Percentiles rank a stretch among this genome's conserved stretches.
Conservation (phyloP, 2,888 invertebrate genomes). For the Apeira syringaria region DNA sequence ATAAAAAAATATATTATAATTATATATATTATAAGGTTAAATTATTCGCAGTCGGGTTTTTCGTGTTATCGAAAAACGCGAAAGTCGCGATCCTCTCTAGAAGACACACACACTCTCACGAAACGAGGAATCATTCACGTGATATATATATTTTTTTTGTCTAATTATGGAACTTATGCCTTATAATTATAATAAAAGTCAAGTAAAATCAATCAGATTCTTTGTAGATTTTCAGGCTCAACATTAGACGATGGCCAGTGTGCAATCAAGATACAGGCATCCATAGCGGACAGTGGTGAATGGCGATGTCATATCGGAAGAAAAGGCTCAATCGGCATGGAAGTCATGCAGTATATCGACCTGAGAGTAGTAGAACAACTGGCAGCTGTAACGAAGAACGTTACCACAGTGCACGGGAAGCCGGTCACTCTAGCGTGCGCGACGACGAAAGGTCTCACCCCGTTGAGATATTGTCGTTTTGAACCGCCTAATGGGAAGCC, state of each 20-base stretch:
- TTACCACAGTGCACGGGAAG: constrained; percentile 53
- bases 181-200: too few species aligned
- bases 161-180: too few species aligned
- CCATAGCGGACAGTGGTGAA: constrained; percentile 55
- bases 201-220: too few species aligned
- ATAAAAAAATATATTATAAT: too few species aligned
- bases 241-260: constrained; percentile 66
- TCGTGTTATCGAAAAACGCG: too few species aligned
- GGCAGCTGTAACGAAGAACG: constrained; percentile 57
- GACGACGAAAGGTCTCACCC: constrained; percentile 55
- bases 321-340: constrained; percentile 46
- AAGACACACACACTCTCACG: too few species aligned
- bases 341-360: constrained; percentile 54
- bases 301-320: constrained; percentile 79
- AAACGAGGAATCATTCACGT: too few species aligned
- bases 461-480: constrained; percentile 77
- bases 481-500: constrained; percentile 69
- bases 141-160: too few species aligned
- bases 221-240: constrained; percentile 57
- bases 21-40: too few species aligned
- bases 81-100: too few species aligned
- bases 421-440: constrained; percentile 63
- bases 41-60: too few species aligned
- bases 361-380: constrained; percentile 60
- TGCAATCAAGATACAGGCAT: constrained; percentile 52